Evolutionary conservation across 2,797 vertebrate species (phyloP).

Genomic region (Gymnodraco acuticeps): DNA sequence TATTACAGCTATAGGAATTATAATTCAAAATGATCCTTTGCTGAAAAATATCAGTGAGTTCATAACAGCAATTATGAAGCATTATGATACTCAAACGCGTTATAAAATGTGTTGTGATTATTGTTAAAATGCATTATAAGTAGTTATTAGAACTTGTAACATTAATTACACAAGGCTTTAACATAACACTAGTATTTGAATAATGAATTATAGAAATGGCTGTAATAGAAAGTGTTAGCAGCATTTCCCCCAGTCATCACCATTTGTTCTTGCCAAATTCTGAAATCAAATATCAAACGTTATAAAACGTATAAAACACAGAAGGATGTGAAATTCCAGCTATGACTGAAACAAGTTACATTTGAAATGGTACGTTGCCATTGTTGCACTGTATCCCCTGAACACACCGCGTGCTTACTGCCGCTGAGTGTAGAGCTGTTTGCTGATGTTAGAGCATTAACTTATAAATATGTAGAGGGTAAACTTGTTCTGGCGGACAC

Average conservation of each 20-base stretch:
- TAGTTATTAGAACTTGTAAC: too few relatives aligned
- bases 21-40: too few relatives aligned
- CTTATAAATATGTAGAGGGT: not conserved
- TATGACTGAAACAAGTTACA: not conserved
- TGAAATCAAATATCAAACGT: slow-evolving; percentile 1
- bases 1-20: too few relatives aligned
- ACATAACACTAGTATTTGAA: too few relatives aligned
- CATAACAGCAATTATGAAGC: too few relatives aligned
- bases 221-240: too few relatives aligned
- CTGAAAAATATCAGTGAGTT: too few relatives aligned
- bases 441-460: slow-evolving; percentile 7
- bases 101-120: too few relatives aligned
- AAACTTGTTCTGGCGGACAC: slow-evolving; percentile 4
- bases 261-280: not conserved
- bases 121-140: too few relatives aligned
- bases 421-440: slow-evolving; percentile 10
- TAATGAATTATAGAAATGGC: too few relatives aligned
- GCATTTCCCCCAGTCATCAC: not conserved
- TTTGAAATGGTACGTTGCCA: not conserved
- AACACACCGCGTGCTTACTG: slow-evolving; percentile 25
- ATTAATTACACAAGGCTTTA: too few relatives aligned
- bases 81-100: too few relatives aligned
- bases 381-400: slow-evolving; percentile 15
- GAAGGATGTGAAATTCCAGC: not conserved
- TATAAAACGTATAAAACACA: not conserved